Evolutionary conservation across 2,888 invertebrate genomes (phyloP).

Genomic region (Luperina testacea): DNA sequence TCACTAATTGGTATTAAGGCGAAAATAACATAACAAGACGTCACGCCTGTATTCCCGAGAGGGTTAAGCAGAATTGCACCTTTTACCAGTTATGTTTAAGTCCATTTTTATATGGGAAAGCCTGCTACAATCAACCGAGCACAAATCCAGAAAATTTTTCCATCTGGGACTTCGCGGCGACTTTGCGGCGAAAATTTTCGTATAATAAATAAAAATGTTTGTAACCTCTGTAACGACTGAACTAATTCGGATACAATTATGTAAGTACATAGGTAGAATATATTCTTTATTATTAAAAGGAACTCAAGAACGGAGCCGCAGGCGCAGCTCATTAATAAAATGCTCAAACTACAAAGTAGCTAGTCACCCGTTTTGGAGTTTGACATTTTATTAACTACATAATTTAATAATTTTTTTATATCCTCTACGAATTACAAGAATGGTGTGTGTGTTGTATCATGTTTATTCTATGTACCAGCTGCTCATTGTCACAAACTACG

Average conservation of each 20-base stretch:
- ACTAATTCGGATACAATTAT: slow-evolving; percentile 18
- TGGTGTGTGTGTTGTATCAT: slow-evolving; percentile 19
- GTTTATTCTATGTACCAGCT: slow-evolving; percentile 34
- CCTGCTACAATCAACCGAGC: too few relatives aligned
- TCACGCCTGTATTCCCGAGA: too few relatives aligned
- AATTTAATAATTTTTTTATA: slow-evolving; percentile 49
- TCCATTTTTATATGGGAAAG: background rate
- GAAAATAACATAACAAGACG: background rate
- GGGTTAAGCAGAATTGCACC: background rate
- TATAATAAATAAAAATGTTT: background rate
- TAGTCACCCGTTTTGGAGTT: slow-evolving; percentile 41
- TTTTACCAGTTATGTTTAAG: background rate
- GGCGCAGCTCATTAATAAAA: slow-evolving; percentile 11
- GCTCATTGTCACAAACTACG: slow-evolving; percentile 21
- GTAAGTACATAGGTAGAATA: background rate
- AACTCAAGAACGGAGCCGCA: background rate
- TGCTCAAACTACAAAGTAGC: slow-evolving; percentile 30
- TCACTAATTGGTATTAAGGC: background rate
- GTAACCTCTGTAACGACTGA: background rate
- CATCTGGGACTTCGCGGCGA: background rate
- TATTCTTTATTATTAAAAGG: background rate
- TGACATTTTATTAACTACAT: slow-evolving; percentile 47
- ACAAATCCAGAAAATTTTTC: background rate
- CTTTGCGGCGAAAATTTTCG: background rate
- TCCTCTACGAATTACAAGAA: slow-evolving; percentile 25